A percentile compares a stretch with the other conserved stretches of the same genome.
Conservation (phyloP, 2,888 invertebrate species). For the Campoplex capitator region DNA sequence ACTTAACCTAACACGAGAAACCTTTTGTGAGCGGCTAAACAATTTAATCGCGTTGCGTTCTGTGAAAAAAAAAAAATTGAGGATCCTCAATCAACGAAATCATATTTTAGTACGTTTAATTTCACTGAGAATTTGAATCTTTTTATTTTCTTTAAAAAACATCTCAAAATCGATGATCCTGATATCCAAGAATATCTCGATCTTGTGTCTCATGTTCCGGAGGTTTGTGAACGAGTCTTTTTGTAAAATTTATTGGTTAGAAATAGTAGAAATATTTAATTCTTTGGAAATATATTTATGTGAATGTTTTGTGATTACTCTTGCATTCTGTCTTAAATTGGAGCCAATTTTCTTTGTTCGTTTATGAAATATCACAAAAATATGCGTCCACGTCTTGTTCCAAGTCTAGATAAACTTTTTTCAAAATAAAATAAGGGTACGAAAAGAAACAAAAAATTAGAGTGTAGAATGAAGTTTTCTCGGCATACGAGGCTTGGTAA, state of each 20-base stretch:
- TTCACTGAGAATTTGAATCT: neutral
- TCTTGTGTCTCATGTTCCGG: no score
- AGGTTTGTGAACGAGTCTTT: no score
- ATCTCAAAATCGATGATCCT: neutral
- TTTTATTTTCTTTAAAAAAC: no score
- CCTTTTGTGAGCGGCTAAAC: neutral
- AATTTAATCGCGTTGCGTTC: conserved; percentile 5
- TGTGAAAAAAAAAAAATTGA: neutral
- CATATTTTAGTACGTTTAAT: neutral
- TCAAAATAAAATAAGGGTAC: neutral
- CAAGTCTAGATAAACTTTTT: neutral
- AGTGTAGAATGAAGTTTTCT: neutral
- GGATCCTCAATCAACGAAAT: neutral
- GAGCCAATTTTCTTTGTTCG: no score
- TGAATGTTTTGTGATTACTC: no score
- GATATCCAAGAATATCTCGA: no score
- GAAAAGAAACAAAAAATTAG: neutral
- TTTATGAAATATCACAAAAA: no score
- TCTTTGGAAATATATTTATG: no score
- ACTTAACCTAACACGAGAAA: conserved; percentile 30
- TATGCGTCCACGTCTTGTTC: neutral
- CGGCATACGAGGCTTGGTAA: neutral
- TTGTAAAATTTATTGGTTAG: no score
- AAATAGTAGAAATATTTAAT: no score
- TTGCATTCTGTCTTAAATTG: no score